A percentile compares a stretch with the other conserved stretches of the same genome.
Conservation (phyloP, 2,797 vertebrate species). For the Podarcis lilfordi region DNA sequence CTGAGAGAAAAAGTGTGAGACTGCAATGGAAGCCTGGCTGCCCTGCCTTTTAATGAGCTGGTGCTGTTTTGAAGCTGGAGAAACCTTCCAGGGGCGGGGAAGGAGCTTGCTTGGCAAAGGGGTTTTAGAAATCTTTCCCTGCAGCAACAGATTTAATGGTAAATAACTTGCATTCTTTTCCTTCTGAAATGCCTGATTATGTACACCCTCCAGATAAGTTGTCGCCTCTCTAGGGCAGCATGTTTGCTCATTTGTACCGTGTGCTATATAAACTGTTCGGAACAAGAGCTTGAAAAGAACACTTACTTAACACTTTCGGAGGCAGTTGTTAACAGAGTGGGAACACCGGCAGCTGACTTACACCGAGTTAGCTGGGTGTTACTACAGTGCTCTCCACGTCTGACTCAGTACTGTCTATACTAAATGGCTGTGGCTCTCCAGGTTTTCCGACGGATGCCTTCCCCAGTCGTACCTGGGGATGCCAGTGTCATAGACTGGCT, state of each 20-base stretch:
- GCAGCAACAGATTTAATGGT: conserved; percentile 23
- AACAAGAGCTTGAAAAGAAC: not conserved
- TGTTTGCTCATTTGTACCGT: not conserved
- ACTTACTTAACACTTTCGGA: not conserved
- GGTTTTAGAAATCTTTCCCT: conserved; percentile 18
- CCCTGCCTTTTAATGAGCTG: not conserved
- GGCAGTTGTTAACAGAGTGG: not conserved
- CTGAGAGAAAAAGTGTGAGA: not conserved
- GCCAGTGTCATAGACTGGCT: no score
- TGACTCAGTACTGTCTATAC: no score
- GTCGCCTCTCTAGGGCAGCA: not conserved
- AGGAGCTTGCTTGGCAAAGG: not conserved
- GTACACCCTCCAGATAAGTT: not conserved
- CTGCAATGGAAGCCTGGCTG: not conserved
- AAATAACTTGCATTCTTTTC: not conserved
- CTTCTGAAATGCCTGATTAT: not conserved
- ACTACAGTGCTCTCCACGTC: no score
- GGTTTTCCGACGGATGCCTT: no score
- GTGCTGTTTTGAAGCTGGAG: not conserved
- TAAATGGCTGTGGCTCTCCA: no score
- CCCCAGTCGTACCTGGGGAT: no score
- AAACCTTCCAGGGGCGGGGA: not conserved
- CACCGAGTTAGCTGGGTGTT: no score
- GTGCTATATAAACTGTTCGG: rapidly evolving
- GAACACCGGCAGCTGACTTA: no score